These are phyloP conservation scores for Pagrus major DNA, from an alignment of 2,113 vertebrate species.

Conservation along the genomic window DNA sequence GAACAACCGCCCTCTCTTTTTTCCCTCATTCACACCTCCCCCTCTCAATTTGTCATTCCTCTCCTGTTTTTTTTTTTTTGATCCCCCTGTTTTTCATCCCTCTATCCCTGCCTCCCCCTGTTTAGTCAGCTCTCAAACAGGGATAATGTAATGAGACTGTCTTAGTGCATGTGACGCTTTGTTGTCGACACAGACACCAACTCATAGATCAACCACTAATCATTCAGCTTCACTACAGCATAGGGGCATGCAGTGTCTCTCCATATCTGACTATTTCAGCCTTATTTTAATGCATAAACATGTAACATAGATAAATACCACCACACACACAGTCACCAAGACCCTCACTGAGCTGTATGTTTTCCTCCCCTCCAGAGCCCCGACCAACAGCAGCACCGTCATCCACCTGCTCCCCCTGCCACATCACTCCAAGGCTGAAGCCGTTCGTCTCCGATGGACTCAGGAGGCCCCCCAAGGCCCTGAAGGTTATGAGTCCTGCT, in stretches of 20 bases:
- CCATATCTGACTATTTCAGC: constrained; percentile 7
- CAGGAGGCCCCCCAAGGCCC: constrained; percentile 88
- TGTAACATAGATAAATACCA: background rate
- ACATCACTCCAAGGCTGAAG: constrained; percentile 86
- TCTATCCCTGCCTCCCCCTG: constrained; percentile 23
- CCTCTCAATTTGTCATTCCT: constrained; percentile 63
- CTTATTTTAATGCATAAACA: background rate
- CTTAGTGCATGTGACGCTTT: constrained; percentile 15
- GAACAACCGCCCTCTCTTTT: constrained; percentile 51
- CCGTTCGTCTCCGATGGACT: constrained; percentile 91
- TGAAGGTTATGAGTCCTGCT: constrained; percentile 96
- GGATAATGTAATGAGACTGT: constrained; percentile 20
- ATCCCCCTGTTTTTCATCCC: constrained; percentile 53
- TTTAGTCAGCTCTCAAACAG: constrained; percentile 39
- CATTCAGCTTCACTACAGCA: background rate
- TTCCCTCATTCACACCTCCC: constrained; percentile 65
- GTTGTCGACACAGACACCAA: background rate
- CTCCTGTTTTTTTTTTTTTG: constrained; percentile 41
- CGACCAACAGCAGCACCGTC: constrained; percentile 94
- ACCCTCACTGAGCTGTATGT: constrained; percentile 23
- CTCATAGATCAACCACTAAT: background rate
- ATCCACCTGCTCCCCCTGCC: constrained; percentile 95
- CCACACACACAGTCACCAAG: background rate
- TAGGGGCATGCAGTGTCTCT: background rate
- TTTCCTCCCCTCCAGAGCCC: constrained; percentile 85